Base-by-base conservation (phyloP, 2,113 vertebrate species). In the Pseudopipra pipra region DNA sequence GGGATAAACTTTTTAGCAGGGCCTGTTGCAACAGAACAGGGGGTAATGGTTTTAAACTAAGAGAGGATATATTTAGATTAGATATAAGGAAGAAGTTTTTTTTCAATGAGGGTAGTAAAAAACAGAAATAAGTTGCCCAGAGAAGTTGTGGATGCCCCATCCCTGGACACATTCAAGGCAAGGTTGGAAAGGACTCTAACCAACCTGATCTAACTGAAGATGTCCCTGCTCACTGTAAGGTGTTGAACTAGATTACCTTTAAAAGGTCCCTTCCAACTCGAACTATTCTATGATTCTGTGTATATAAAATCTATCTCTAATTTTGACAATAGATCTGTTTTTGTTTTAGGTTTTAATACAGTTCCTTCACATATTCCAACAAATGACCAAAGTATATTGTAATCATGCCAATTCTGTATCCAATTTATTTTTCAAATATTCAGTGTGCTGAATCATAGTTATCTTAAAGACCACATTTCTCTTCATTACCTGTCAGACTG, bases 391-490 rank as follows among this genome's bases (percentile, higher is more conserved):
- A 43, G 33, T 47, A 35, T 66, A 31, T 76, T 91, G 20, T 37
- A 73, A 49, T 58, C 56, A 59, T 3, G 4, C 35, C n/a, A 23
- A 23, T 79, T 82, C n/a, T 66, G 18, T 62, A 70, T 43, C 43
- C 43, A 76, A 82, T 90, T 88, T 90, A 65, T 77, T 94, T 90
- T 93, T 95, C 51, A 83, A 66, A 59, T 33, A 83, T 39, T 86
- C 11, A 1, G 4, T 70, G 17, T 56, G 15, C 33, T 80, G 63
- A 82, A 54, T 76, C n/a, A n/a, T 8, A 72, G 54, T 79, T 95
- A 70, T 93, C 75, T 93, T 76, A 76, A 92, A 76, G 46, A 65
- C 25, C 70, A 87, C 35, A 75, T 91, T 95, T 93, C 66, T 82
- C 85, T 79, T 85, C 74, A 65, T 72, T 89, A 76, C 18, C 22